Evolutionary conservation across 1,140 invertebrate genomes (phyloP).

Genomic region (Nephila pilipes): DNA sequence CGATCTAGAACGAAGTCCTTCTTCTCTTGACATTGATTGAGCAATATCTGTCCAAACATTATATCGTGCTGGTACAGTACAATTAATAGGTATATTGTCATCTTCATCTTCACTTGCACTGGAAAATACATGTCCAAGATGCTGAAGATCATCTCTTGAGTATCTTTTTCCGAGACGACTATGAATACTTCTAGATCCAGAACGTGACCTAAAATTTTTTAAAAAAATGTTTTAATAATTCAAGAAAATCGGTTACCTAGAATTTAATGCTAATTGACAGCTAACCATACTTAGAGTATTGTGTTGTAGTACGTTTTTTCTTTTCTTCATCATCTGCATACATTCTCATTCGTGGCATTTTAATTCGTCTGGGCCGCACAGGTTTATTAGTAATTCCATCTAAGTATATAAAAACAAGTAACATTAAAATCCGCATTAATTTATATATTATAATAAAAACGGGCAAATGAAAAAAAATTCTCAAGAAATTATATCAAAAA

Average conservation of each 20-base stretch:
- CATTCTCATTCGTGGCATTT: conserved; percentile 83
- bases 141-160: conserved; percentile 28
- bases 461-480: too few relatives aligned
- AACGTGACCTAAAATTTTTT: too few relatives aligned
- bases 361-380: background rate
- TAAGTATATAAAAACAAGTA: background rate
- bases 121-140: conserved; percentile 16
- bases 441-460: background rate
- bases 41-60: conserved; percentile 61
- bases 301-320: conserved; percentile 13
- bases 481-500: too few relatives aligned
- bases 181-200: background rate
- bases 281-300: too few relatives aligned
- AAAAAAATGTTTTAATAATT: too few relatives aligned
- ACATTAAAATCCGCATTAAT: too few relatives aligned
- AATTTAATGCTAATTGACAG: too few relatives aligned
- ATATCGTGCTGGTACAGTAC: conserved; percentile 34
- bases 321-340: conserved; percentile 91
- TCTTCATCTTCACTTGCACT: conserved; percentile 45
- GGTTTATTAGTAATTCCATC: background rate
- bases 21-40: conserved; percentile 29
- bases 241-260: too few relatives aligned
- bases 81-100: conserved; percentile 23
- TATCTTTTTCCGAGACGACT: conserved; percentile 61
- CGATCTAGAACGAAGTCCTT: background rate